Base-by-base conservation (phyloP, 2,888 invertebrate genomes). In the Crocallis elinguaria region DNA sequence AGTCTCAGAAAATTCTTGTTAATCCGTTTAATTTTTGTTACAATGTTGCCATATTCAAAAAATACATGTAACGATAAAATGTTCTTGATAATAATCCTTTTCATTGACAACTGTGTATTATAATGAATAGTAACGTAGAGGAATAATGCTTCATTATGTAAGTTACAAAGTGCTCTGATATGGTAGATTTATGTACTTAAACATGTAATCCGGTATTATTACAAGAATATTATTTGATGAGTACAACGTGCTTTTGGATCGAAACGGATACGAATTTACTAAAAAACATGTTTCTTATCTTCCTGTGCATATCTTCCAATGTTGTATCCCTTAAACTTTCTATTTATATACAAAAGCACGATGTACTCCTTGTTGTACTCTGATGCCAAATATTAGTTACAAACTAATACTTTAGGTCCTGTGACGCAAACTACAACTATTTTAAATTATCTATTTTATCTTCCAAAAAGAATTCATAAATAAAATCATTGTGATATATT, bases 171-270 rank as follows among this genome's bases (percentile, higher is more conserved):
- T 84, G 84, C 86, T 86, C 84, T 80, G 78, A 75, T 75, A 77
- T 63, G 60, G 77, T 85, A 84, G 81, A 73, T 70, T n/a, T 75
- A 77, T 84, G 88, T 89, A 89, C 89, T 89, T 89, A 88, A 60
- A 85, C 63, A 61, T 84, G 77, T 87, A 86, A 76, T 82, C 84
- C 69, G 75, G 71, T 75, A 78, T 77, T 71, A 65, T 68, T 71
- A 71, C 57, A 60, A 64, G 49, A 66, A 62, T 64, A 21, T 13
- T 37, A 29, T 17, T 35, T 19, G 14, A 25, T 29, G 41, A 14
- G 21, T 16, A 35, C 50, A 38, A 46, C 64, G 55, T 59, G 49
- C 45, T 61, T 49, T 52, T 44, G 32, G 11, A 52, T 30, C 12
- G 25, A 12, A 13, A 9, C 13, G 5, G 16, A 16, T 11, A 17